Evolutionary conservation across 2,113 vertebrate genomes (phyloP), one percentile per base, ranked within the genome.

Genomic region (Chaenocephalus aceratus): DNA sequence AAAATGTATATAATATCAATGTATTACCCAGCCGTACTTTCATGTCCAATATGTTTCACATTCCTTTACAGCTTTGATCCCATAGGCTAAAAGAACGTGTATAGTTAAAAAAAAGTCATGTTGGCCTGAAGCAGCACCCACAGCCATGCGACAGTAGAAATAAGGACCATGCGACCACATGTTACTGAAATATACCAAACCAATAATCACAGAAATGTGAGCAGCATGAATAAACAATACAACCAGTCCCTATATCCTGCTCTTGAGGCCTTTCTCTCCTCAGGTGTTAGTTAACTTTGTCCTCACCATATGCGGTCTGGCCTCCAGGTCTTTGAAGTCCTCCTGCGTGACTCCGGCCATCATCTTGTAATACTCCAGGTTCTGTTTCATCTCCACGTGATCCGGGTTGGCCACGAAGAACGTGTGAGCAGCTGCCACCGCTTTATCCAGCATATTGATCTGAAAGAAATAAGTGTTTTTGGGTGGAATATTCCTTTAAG

Each of bases 301-400:
- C 67, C 72, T 96, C 87, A 98, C 98, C 98, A 99, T 95, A 59
- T 99, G 96, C 0, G 94, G 92, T 71, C 88, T 95, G 75, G 96
- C 95, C 75, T 99, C 98, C 72, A 99, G 88, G 77, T 99, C 98
- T 45, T 93, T 96, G 91, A 99, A 99, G 89, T 99, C 96, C 0
- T 89, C 92, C 36, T 95, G 91, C 15, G 93, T 92, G 14, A 99
- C 97, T 0, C 97, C 98, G 0, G 95, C 96, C 98, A 99, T 99
- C 90, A 96, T 95, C 80, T 94, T 96, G 92, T 99, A 99, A 88
- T 99, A 99, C 62, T 98, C 97, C 84, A 99, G 93, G 87, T 99
- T 99, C 95, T 99, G 97, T 23, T 82, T 95, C 98, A 99, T 99
- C 94, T 99, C 98, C 86, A 94, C 56, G 79, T 99, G 98, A 10